Percentiles rank a stretch among this genome's conserved stretches.
These are phyloP conservation scores for Xestia ashworthii DNA, from an alignment of 2,888 invertebrate genomes.

Conservation along the genomic window DNA sequence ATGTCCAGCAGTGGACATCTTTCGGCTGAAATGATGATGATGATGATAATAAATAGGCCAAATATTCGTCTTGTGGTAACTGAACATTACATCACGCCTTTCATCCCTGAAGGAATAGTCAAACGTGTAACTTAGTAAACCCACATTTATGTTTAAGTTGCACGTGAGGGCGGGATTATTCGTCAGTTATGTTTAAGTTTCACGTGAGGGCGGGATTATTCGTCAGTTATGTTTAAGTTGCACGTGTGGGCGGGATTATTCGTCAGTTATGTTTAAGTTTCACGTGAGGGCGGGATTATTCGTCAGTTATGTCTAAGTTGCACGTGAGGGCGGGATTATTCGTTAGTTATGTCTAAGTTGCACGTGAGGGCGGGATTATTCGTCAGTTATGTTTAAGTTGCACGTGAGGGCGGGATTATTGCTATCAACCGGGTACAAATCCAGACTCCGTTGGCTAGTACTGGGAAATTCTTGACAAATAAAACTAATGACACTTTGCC, in stretches of 20 bases:
- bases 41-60: neutral
- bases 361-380: too few relatives aligned
- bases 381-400: neutral
- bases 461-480: neutral
- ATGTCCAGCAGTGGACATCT: too few relatives aligned
- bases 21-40: too few relatives aligned
- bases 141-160: neutral
- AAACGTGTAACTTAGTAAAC: neutral
- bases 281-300: neutral
- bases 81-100: neutral
- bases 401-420: neutral
- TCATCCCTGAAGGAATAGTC: neutral
- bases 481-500: neutral
- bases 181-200: too few relatives aligned
- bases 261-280: neutral
- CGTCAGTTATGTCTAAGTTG: too few relatives aligned
- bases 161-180: neutral
- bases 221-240: too few relatives aligned
- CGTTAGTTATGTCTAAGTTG: too few relatives aligned
- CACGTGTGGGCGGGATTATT: too few relatives aligned
- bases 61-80: neutral
- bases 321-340: too few relatives aligned
- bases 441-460: neutral
- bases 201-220: too few relatives aligned
- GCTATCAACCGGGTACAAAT: neutral